Base-by-base conservation (phyloP, 2,113 vertebrate species). In the Solea solea region DNA sequence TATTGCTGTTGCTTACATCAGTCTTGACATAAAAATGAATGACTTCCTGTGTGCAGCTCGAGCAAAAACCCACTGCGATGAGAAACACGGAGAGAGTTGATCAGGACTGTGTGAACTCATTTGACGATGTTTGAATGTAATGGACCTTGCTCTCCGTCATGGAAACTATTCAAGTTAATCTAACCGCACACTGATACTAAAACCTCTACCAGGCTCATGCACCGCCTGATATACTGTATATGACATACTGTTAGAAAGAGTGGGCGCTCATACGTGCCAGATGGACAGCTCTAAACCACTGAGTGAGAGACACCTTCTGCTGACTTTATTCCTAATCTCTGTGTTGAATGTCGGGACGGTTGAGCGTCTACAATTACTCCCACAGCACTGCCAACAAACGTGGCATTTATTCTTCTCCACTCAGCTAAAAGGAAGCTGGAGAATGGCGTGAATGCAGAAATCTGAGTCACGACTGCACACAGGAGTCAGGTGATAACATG, bases 291-390 rank as follows among this genome's bases (percentile, higher is more conserved):
- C 63, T 3, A 41, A 62, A 73, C 67, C 39, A 63, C 72, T 80
- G 84, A 87, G 67, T 81, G 70, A 78, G 77, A 73, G 53, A 62
- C 67, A 63, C 71, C 78, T 71, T 45, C 62, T 64, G 64, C 56
- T 83, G 61, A 65, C 77, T 64, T 58, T 69, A 53, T 72, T 39
- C 52, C 46, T 82, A 76, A 76, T 81, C 82, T 80, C 49, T 44
- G 15, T 72, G 67, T 76, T 81, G 69, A 81, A 68, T 64, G 73
- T 78, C 34, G 65, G 78, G 75, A 81, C 57, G 61, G 59, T 68
- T 78, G 87, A 88, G 83, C 84, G 73, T 81, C 75, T 74, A 77
- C 64, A 81, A 79, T 83, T 83, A 88, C 81, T 76, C 78, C 85
- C 81, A 89, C 79, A 70, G 55, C 14, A 27, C 66, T n/a, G 66